phyloP scores from a whole-genome alignment of 2,113 vertebrate genomes.

The Thunnus thynnus region DNA sequence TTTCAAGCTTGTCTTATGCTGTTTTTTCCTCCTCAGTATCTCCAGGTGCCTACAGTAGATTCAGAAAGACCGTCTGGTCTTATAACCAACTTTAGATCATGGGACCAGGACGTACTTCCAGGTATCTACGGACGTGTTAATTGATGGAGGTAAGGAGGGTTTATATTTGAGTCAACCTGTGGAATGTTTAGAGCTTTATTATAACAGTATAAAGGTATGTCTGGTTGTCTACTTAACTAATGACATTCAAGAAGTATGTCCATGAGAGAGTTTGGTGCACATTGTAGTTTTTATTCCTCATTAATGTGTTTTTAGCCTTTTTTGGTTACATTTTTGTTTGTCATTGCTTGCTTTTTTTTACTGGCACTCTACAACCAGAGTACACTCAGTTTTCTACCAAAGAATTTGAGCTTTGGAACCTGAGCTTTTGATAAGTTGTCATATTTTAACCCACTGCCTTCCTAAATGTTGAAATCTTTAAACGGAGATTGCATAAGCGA shows the following conservation, averaged over 20 bases:
- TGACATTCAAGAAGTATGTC: not conserved
- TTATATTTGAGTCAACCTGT: conserved; percentile 45
- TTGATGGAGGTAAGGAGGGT: conserved; percentile 67
- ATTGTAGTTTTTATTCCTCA: conserved; percentile 1
- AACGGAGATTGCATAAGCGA: conserved; percentile 80
- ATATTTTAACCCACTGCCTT: conserved; percentile 31
- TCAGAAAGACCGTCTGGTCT: conserved; percentile 17
- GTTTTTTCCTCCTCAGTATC: conserved; percentile 30
- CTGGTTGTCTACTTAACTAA: not conserved
- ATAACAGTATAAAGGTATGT: not conserved
- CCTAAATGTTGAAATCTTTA: conserved; percentile 72
- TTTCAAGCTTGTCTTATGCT: conserved; percentile 65
- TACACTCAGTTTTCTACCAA: conserved; percentile 1
- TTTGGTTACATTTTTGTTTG: not conserved
- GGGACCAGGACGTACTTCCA: conserved; percentile 41
- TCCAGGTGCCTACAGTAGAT: conserved; percentile 57
- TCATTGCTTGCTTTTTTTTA: not conserved
- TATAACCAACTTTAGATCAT: conserved; percentile 33
- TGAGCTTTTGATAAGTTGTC: conserved; percentile 8
- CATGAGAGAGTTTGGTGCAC: not conserved
- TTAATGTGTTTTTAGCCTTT: not conserved
- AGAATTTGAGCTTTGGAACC: conserved; percentile 41
- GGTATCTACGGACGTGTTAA: conserved; percentile 32
- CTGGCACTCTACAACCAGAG: not conserved
- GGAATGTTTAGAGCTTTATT: conserved; percentile 29